Evolutionary conservation across 2,888 invertebrate genomes (phyloP).

Genomic region (Apotomis turbidana): DNA sequence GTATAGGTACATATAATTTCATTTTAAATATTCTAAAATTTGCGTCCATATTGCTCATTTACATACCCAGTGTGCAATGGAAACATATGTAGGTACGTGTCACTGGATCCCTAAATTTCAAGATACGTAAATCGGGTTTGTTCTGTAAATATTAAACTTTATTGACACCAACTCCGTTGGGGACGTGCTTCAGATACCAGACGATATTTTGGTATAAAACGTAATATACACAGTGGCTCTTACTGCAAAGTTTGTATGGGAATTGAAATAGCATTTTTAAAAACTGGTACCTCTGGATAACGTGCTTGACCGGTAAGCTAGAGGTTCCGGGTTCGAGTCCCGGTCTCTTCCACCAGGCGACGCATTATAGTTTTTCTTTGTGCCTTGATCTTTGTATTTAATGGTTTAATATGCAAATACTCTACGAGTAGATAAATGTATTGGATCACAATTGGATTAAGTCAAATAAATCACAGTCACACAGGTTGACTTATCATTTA

Average conservation of each 20-base stretch:
- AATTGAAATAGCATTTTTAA: background rate
- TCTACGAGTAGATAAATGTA: background rate
- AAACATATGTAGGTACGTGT: background rate
- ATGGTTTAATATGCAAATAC: no score
- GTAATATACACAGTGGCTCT: background rate
- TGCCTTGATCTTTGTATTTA: no score
- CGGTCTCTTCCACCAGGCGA: no score
- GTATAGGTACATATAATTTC: no score
- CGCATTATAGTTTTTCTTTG: no score
- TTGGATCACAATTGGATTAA: background rate
- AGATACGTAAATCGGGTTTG: constrained; percentile 16
- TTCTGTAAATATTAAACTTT: constrained; percentile 14
- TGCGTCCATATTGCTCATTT: no score
- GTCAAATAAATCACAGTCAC: background rate
- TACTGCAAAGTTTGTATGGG: background rate
- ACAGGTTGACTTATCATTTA: constrained; percentile 16
- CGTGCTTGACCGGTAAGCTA: no score
- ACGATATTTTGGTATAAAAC: background rate
- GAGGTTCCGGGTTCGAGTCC: no score
- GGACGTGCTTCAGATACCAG: background rate
- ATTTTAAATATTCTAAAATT: no score
- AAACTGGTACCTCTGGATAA: no score
- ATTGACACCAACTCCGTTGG: constrained; percentile 6
- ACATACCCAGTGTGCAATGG: background rate
- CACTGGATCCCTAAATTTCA: constrained; percentile 3